Conservation (phyloP, 2,113 vertebrate genomes). For the Dinomys branickii region DNA sequence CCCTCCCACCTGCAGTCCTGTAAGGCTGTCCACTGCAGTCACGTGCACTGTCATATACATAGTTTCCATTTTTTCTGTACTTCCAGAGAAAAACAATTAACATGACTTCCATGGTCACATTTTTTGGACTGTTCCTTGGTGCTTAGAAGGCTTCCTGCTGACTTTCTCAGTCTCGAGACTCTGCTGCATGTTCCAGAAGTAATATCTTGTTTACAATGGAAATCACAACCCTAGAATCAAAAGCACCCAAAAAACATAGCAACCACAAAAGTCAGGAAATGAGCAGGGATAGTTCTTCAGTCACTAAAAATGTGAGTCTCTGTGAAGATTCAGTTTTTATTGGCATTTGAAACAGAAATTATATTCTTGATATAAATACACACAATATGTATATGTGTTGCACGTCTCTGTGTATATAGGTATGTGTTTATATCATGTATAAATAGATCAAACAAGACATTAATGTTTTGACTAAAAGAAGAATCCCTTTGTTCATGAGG, state of each 20-base stretch:
- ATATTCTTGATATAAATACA: background rate
- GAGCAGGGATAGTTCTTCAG: background rate
- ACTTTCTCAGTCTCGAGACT: background rate
- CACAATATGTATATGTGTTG: too few relatives aligned
- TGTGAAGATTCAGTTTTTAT: background rate
- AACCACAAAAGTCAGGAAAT: background rate
- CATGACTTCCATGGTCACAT: too few relatives aligned
- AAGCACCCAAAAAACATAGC: background rate
- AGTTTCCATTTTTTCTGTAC: background rate
- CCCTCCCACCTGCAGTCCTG: background rate
- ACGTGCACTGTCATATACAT: background rate
- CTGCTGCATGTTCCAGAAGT: background rate
- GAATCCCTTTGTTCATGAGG: background rate
- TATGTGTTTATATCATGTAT: too few relatives aligned
- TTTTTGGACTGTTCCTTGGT: background rate
- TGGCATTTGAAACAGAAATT: background rate
- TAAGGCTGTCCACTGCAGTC: background rate
- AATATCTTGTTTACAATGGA: fast-evolving
- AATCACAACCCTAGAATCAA: fast-evolving
- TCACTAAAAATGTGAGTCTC: background rate
- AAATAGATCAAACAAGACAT: background rate
- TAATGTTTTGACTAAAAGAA: background rate
- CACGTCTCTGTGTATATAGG: too few relatives aligned
- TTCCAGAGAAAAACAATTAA: background rate
- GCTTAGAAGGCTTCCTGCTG: background rate